Evolutionary conservation across 2,888 invertebrate genomes (phyloP).

Genomic region (Leucoptera coffeella): DNA sequence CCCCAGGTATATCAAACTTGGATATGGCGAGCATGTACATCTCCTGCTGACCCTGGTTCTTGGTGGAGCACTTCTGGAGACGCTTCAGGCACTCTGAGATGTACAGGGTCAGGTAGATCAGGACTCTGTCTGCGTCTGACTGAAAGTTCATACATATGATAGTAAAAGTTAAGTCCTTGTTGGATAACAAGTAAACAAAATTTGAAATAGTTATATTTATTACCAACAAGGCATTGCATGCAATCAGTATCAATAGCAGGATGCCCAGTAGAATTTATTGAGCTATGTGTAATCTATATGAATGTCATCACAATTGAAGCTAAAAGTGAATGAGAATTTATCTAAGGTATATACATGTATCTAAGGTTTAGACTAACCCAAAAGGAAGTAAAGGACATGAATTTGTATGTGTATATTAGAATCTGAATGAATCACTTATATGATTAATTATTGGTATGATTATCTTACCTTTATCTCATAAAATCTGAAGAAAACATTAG

Average conservation of each 20-base stretch:
- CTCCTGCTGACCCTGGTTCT: conserved; percentile 86
- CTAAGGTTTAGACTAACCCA: no score
- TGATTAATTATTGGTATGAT: no score
- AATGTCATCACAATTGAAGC: no score
- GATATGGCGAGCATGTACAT: conserved; percentile 94
- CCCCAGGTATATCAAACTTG: conserved; percentile 95
- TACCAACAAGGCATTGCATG: no score
- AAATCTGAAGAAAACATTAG: conserved; percentile 97
- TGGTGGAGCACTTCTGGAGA: conserved; percentile 85
- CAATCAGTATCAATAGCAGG: no score
- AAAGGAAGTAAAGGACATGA: no score
- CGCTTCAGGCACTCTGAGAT: conserved; percentile 96
- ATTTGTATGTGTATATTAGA: no score
- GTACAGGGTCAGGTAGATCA: conserved; percentile 96
- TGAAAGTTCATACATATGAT: conserved; percentile 17
- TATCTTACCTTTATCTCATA: conserved; percentile 98
- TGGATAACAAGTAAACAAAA: neutral
- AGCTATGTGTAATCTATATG: no score
- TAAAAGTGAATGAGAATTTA: no score
- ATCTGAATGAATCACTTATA: no score
- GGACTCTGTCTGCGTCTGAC: conserved; percentile 93
- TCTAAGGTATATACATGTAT: no score
- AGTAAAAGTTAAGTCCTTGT: neutral
- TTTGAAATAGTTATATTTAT: neutral
- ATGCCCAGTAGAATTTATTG: no score